Evolutionary conservation across 2,797 vertebrate genomes (phyloP).

Genomic region (Ceyx erithaca): DNA sequence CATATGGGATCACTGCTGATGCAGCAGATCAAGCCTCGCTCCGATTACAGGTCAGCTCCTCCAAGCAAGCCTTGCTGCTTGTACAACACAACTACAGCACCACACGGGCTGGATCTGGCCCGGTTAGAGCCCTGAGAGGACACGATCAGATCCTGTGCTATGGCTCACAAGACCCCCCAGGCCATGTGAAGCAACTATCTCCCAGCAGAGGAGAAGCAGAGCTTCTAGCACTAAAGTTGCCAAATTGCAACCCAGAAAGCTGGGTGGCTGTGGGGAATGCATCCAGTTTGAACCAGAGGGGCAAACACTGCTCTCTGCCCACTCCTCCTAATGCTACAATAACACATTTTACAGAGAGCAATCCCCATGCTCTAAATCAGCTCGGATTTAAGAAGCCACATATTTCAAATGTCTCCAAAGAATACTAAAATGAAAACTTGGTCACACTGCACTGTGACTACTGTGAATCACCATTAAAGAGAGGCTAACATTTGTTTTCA

Average conservation of each 20-base stretch:
- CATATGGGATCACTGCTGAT: accelerated
- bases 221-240: accelerated
- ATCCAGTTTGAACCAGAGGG: neutral
- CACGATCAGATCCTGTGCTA: accelerated
- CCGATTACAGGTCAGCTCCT: neutral
- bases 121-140: accelerated
- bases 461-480: neutral
- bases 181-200: accelerated
- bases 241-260: neutral
- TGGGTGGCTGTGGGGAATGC: accelerated
- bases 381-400: neutral
- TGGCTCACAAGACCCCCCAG: neutral
- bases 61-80: neutral
- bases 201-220: accelerated
- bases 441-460: neutral
- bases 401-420: neutral
- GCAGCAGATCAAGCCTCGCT: neutral
- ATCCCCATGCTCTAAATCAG: neutral
- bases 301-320: accelerated
- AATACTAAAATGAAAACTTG: neutral
- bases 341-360: neutral
- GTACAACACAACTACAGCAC: neutral
- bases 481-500: conserved; percentile 42
- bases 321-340: neutral
- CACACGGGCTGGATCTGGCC: accelerated